Evolutionary conservation across 2,113 vertebrate genomes (phyloP).

Genomic region (Typhlomys cinereus): DNA sequence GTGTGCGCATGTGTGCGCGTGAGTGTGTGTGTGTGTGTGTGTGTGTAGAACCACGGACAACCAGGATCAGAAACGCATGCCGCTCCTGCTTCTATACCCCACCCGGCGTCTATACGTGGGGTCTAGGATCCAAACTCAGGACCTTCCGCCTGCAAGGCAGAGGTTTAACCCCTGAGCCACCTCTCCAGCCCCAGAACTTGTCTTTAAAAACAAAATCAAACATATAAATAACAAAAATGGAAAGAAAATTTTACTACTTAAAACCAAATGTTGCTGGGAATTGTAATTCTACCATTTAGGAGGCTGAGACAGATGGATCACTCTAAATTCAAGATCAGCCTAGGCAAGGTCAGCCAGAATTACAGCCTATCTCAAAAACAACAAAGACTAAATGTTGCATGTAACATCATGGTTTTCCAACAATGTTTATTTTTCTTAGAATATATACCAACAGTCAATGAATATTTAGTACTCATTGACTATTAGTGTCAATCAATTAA

Average conservation of each 20-base stretch:
- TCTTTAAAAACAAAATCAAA: no score
- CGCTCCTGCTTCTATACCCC: no score
- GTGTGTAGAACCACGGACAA: no score
- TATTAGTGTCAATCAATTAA: not conserved
- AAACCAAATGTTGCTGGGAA: not conserved
- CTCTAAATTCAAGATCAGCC: not conserved
- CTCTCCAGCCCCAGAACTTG: no score
- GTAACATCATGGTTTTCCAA: not conserved
- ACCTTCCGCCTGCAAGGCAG: no score
- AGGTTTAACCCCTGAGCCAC: no score
- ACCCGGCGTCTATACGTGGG: no score
- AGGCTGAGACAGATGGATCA: not conserved
- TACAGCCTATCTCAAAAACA: not conserved
- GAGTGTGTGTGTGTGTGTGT: no score
- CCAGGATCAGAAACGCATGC: no score
- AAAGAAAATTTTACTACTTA: not conserved
- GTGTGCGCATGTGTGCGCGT: no score
- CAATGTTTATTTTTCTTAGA: not conserved
- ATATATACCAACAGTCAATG: not conserved
- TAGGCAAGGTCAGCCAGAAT: not conserved
- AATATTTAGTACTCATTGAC: not conserved
- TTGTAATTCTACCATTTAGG: not conserved
- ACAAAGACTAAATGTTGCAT: not conserved
- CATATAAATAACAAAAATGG: no score
- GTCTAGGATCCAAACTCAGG: no score